Base-by-base conservation (phyloP, 2,797 vertebrate genomes). In the Heterohyrax brucei region DNA sequence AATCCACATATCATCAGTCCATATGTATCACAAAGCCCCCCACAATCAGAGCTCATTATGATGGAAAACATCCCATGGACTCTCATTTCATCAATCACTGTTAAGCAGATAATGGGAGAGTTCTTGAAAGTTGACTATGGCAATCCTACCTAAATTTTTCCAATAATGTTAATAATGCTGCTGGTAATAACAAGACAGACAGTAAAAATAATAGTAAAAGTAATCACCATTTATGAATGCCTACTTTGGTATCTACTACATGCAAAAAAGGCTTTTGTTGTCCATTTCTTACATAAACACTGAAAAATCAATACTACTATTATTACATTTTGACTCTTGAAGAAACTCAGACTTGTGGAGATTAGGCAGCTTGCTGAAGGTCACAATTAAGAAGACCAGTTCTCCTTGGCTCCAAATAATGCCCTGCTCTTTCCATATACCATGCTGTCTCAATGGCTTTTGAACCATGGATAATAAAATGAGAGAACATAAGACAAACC, bases 1-100 rank as follows among this genome's bases (percentile, higher is more conserved):
- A 95, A 93, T 93, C 81, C 89, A 89, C 56, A 44, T 87, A 94
- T 97, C 85, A 95, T 92, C 94, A 91, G 89, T 94, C 66, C 93
- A 87, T 83, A 91, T 81, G 75, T 90, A 92, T 86, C 86, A 94
- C 87, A 87, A 89, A 97, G 83, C 89, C 75, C 68, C 86, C 77
- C 89, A 87, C 56, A 92, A 94, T 77, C 80, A 89, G 59, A 94
- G 81, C 24, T 96, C 93, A 94, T 62, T 94, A 92, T 82, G 93
- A 89, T 92, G 62, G 81, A 76, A 96, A 96, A 95, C 70, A 87
- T 95, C 72, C 77, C 84, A 94, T 66, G 85, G 76, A 95, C 53
- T 96, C 77, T 73, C 62, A 93, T 91, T 95, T 93, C 86, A 96
- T 78, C 86, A 95, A 92, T 77, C 87, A 95, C 61, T 93, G 73